Percentiles rank a stretch among this genome's conserved stretches.
Conservation (phyloP, 2,113 vertebrate genomes). For the Origma solitaria region DNA sequence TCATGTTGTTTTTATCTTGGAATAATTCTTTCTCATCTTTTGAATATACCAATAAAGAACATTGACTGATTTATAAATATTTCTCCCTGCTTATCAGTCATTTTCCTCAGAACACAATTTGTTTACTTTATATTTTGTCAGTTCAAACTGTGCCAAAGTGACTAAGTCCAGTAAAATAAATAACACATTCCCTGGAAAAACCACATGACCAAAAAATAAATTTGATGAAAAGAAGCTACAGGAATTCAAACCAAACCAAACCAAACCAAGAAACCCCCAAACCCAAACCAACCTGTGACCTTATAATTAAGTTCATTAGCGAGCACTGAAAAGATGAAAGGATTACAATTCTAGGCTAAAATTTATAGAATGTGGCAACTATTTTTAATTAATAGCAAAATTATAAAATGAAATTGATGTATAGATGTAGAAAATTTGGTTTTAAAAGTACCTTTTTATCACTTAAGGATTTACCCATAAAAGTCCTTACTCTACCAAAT, state of each 20-base stretch:
- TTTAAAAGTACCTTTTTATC: not conserved
- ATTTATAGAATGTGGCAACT: not conserved
- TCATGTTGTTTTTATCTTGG: not conserved
- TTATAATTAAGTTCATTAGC: not conserved
- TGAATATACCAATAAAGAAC: not conserved
- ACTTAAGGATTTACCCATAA: not conserved
- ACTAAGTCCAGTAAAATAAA: constrained; percentile 1
- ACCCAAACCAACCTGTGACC: not conserved
- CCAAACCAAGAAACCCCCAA: fast-evolving
- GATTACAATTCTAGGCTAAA: not conserved
- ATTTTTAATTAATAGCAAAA: not conserved
- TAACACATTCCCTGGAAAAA: not conserved
- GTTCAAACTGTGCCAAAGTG: not conserved
- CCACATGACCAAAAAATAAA: not conserved
- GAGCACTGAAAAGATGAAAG: not conserved
- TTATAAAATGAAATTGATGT: not conserved
- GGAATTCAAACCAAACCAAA: not conserved
- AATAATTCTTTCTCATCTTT: not conserved
- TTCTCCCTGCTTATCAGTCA: not conserved
- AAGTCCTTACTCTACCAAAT: not conserved
- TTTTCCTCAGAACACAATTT: not conserved
- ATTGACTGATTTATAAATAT: not conserved
- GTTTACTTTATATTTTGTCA: not conserved
- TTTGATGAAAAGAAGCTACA: not conserved
- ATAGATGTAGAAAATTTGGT: not conserved